Conservation (phyloP, 2,797 vertebrate genomes). For the Platyrinchus mystaceus region DNA sequence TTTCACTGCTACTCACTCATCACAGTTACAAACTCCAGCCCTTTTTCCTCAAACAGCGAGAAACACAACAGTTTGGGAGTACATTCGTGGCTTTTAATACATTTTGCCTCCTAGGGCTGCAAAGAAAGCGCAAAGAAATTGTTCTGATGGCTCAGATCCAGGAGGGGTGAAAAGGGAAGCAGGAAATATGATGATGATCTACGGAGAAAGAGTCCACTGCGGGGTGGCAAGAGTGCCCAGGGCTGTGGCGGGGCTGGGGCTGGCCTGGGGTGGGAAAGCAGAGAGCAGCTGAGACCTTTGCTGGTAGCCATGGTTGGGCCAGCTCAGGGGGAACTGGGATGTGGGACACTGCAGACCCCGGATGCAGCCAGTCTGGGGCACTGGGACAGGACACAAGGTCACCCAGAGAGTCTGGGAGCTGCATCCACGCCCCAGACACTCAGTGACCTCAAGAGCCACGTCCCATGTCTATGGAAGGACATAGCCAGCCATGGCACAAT, state of each 20-base stretch:
- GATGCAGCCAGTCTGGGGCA: neutral
- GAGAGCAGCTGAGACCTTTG: neutral
- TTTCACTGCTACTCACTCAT: neutral
- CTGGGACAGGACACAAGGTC: neutral
- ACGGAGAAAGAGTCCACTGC: neutral
- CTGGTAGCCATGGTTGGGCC: neutral
- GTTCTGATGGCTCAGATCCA: neutral
- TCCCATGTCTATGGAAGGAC: neutral
- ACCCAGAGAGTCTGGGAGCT: neutral
- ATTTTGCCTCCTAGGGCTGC: neutral
- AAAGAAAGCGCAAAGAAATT: neutral
- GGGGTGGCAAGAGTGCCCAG: rapidly evolving
- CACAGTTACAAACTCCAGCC: neutral
- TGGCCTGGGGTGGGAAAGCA: neutral
- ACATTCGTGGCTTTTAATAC: neutral
- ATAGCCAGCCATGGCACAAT: neutral
- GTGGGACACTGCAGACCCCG: neutral
- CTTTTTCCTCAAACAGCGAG: neutral
- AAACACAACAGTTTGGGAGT: neutral
- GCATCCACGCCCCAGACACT: no score
- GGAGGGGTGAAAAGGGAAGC: neutral
- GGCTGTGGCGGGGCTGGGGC: neutral
- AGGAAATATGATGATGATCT: neutral
- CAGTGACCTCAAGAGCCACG: neutral
- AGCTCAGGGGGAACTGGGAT: neutral